Conservation (phyloP, 2,797 vertebrate species). For the Tangara arthus region DNA sequence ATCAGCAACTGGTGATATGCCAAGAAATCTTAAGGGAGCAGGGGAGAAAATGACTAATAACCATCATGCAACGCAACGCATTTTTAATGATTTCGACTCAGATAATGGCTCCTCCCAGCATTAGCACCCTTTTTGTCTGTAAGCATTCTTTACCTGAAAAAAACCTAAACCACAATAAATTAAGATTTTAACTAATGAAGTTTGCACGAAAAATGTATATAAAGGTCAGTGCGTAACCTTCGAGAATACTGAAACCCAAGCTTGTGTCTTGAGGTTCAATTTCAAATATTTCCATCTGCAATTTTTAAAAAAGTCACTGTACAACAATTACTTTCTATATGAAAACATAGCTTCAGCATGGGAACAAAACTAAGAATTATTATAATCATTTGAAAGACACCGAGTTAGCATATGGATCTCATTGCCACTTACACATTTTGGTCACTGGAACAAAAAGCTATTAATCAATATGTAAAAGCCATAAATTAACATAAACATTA, state of each 20-base stretch:
- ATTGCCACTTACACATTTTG: constrained; percentile 72
- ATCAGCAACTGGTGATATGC: neutral
- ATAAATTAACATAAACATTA: constrained; percentile 76
- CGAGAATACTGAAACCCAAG: neutral
- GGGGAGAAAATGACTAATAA: neutral
- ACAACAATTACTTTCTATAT: constrained; percentile 33
- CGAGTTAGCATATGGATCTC: constrained; percentile 75
- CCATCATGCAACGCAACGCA: neutral
- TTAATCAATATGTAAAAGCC: constrained; percentile 75
- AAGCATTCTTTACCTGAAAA: neutral
- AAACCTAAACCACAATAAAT: neutral
- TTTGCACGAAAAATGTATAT: neutral
- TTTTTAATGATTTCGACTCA: neutral
- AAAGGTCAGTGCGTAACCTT: neutral
- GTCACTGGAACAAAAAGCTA: constrained; percentile 73
- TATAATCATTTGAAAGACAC: constrained; percentile 66
- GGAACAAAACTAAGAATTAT: constrained; percentile 60
- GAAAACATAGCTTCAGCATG: constrained; percentile 60
- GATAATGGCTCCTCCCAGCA: neutral
- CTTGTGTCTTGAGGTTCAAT: neutral
- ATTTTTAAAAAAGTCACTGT: neutral
- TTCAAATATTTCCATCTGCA: constrained; percentile 48
- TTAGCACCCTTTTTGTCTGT: neutral
- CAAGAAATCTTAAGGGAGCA: constrained; percentile 12
- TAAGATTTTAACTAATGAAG: neutral